A percentile compares a stretch with the other conserved stretches of the same genome.
Evolutionary conservation across 2,888 invertebrate species (phyloP).

Genomic region (Thymelicus acteon): DNA sequence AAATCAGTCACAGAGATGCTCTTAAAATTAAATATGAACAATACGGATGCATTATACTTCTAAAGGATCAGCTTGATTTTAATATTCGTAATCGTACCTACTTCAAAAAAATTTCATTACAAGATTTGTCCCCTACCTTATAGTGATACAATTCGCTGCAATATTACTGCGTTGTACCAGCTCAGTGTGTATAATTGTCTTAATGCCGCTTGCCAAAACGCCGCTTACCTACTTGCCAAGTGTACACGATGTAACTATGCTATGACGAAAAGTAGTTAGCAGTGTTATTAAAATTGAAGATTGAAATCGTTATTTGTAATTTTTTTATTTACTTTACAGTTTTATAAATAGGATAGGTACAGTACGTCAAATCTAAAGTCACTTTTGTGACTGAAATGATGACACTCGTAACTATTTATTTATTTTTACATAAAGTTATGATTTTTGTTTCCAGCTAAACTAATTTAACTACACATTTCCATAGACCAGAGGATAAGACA

Average conservation of each 20-base stretch:
- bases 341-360: not conserved
- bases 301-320: not conserved
- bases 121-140: too few relatives aligned
- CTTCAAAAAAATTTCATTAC: too few relatives aligned
- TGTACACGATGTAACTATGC: slow-evolving; percentile 1
- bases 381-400: too few relatives aligned
- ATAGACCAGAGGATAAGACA: too few relatives aligned
- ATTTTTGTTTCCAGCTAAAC: not conserved
- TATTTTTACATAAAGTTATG: not conserved
- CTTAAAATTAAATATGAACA: too few relatives aligned
- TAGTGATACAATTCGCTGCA: too few relatives aligned
- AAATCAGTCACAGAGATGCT: too few relatives aligned
- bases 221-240: not conserved
- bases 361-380: not conserved
- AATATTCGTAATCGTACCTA: too few relatives aligned
- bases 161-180: not conserved
- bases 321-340: slow-evolving; percentile 2
- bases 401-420: not conserved
- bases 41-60: too few relatives aligned
- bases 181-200: not conserved
- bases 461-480: too few relatives aligned
- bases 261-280: not conserved
- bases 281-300: not conserved
- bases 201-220: not conserved
- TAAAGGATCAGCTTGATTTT: too few relatives aligned